phyloP scores from a whole-genome alignment of 2,113 vertebrate species.

The Echinops telfairi region DNA sequence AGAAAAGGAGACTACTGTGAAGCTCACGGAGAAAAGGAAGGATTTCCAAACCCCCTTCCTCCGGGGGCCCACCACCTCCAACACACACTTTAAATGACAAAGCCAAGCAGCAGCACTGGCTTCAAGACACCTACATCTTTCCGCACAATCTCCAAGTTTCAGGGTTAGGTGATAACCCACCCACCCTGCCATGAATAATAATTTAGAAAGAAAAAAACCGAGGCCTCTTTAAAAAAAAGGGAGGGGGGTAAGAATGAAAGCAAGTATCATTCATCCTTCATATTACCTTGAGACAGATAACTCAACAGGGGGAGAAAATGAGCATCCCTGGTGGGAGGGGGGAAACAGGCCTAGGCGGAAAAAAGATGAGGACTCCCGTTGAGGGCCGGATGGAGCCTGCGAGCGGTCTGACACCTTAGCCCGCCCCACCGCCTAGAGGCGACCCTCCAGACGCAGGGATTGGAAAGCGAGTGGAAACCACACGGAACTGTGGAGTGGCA shows the following conservation, averaged over 20 bases:
- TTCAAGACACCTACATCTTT: slow-evolving; percentile 56
- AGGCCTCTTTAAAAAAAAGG: neutral
- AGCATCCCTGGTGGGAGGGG: neutral
- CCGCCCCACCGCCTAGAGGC: neutral
- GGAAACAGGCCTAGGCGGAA: slow-evolving; percentile 9
- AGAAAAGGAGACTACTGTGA: slow-evolving; percentile 67
- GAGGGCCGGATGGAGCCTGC: neutral
- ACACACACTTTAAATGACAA: slow-evolving; percentile 74
- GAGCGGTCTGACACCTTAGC: slow-evolving; percentile 53
- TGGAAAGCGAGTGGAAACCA: neutral
- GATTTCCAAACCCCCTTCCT: slow-evolving; percentile 49
- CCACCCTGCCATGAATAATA: neutral
- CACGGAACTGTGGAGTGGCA: slow-evolving; percentile 56
- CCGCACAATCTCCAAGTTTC: slow-evolving; percentile 28
- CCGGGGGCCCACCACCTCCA: neutral
- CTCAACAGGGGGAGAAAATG: neutral
- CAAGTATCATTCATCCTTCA: slow-evolving; percentile 53
- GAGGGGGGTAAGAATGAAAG: slow-evolving; percentile 9
- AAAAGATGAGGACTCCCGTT: neutral
- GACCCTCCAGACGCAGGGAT: slow-evolving; percentile 9
- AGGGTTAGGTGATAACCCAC: neutral
- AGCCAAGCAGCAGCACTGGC: slow-evolving; percentile 63
- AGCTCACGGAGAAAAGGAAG: slow-evolving; percentile 54
- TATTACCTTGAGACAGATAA: slow-evolving; percentile 43
- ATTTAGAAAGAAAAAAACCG: slow-evolving; percentile 26